phyloP scores from a whole-genome alignment of 2,113 vertebrate genomes.

The Pavo muticus region DNA sequence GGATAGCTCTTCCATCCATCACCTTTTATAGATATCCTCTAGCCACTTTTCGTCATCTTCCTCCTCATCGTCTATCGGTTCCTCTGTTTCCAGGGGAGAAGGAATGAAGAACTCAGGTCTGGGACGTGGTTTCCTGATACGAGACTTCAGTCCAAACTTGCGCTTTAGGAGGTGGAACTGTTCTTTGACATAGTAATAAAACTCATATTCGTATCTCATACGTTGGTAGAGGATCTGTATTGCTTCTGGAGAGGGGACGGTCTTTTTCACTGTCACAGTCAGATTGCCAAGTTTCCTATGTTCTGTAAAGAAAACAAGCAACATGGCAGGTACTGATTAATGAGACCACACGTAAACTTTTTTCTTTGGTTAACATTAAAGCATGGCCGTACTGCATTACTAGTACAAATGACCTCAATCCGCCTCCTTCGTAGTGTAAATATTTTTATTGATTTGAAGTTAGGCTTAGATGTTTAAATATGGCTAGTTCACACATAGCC shows the following conservation, averaged over 20 bases:
- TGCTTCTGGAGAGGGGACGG: conserved; percentile 91
- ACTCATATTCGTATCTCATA: conserved; percentile 96
- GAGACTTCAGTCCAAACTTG: conserved; percentile 94
- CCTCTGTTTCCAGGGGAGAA: conserved; percentile 88
- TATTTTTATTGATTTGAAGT: not conserved
- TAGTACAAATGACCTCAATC: not conserved
- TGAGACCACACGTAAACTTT: not conserved
- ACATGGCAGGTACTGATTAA: not conserved
- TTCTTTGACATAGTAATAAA: conserved; percentile 96
- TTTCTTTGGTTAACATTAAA: not conserved
- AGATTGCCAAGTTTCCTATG: conserved; percentile 96
- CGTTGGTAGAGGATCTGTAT: conserved; percentile 95
- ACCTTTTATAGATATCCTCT: conserved; percentile 89
- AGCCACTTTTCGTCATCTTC: conserved; percentile 91
- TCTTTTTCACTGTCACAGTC: conserved; percentile 96
- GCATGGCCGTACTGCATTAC: not conserved
- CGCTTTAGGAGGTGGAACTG: conserved; percentile 96
- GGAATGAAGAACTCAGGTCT: conserved; percentile 86
- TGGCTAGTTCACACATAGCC: not conserved
- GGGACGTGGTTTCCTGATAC: conserved; percentile 63
- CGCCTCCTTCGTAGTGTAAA: not conserved
- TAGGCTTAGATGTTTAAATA: not conserved
- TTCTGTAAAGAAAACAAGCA: conserved; percentile 78
- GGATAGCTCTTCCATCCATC: conserved; percentile 65
- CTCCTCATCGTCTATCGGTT: conserved; percentile 86